A percentile compares a stretch with the other conserved stretches of the same genome.
These are phyloP conservation scores for Limnothrissa miodon DNA, from an alignment of 2,113 vertebrate genomes.

Conservation along the genomic window DNA sequence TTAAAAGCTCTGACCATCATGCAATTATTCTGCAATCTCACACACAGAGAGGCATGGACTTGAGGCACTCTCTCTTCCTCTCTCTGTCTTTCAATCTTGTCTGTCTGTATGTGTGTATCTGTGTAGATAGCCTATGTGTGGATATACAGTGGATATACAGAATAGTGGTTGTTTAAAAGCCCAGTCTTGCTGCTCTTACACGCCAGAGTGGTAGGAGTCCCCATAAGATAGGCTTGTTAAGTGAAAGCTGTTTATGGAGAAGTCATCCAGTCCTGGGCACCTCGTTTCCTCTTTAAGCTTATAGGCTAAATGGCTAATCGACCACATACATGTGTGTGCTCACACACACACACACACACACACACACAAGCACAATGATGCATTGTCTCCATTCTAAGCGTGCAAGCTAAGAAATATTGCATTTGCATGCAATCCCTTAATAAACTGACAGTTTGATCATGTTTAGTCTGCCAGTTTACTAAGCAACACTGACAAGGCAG, in stretches of 20 bases:
- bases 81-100: neutral
- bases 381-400: neutral
- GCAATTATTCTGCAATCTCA: neutral
- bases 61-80: neutral
- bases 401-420: neutral
- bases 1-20: neutral
- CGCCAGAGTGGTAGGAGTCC: neutral
- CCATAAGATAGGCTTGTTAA: slow-evolving; percentile 20
- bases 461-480: neutral
- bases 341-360: neutral
- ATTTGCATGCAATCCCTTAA: neutral
- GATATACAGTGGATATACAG: neutral
- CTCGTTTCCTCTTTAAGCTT: slow-evolving; percentile 5
- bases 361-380: neutral
- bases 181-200: slow-evolving; percentile 16
- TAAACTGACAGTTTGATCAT: neutral
- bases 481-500: neutral
- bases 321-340: too few relatives aligned
- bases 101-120: neutral
- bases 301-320: neutral
- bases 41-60: neutral
- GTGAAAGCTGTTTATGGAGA: slow-evolving; percentile 20
- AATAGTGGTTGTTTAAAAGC: slow-evolving; percentile 9
- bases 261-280: neutral
- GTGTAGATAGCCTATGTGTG: neutral